Evolutionary conservation across 2,888 invertebrate species (phyloP), one percentile per base, ranked within the genome.

Genomic region (Laspeyria flexula): DNA sequence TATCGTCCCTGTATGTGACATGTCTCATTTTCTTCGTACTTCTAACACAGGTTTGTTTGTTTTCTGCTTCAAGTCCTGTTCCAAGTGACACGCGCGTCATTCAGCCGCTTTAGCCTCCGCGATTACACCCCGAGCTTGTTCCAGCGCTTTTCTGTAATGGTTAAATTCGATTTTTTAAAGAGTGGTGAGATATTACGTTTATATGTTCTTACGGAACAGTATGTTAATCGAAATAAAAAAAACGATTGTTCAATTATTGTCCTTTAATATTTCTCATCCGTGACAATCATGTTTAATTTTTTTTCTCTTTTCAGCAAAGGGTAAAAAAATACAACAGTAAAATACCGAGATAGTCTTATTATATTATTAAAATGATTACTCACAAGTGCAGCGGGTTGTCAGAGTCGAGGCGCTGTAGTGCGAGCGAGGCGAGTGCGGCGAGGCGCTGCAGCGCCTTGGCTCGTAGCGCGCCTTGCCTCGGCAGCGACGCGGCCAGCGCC

Each of bases 371-470:
- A n/a, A n/a, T n/a, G n/a, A n/a, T 5, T 21, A 80, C 82, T 77
- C 34, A 90, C 90, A 90, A 52, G 43, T 91, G 89, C 60, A 88
- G 59, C 27, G 90, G 90, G 70, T 88, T 88, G 66, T 85, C 87
- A 1, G 68, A 10, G 23, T 89, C 80, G 50, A 88, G 82, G 18
- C 87, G 71, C 40, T 79, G 49, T 51, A 89, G 79, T 34, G 89
- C 88, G 55, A 81, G 82, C 42, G 75, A 67, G 58, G 93, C 93
- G 60, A 93, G 86, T 61, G 83, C 83, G 54, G 86, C 88, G 49
- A 85, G 83, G 31, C 86, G 81, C 44, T 73, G 73, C 65, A 90
- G 81, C 39, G 90, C 89, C 56, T 61, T 65, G 62, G 77, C 72
- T 40, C 89, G 87, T 70, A 90, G 81, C 61, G 68, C 65, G 1